Base-by-base conservation (phyloP, 2,797 vertebrate species). In the Hozukius guyotensis region DNA sequence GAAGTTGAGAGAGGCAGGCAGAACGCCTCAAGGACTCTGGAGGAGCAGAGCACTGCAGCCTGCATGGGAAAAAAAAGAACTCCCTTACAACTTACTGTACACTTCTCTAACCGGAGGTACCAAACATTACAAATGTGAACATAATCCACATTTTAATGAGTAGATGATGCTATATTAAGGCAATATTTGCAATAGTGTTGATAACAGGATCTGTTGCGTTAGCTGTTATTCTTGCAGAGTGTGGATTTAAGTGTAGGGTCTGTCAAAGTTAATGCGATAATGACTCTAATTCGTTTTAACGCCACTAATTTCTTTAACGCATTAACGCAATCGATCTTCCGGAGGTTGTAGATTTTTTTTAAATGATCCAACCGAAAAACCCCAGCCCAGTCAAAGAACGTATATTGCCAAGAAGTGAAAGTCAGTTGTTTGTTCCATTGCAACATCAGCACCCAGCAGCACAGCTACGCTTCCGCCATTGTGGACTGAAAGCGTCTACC, bases 1-100 rank as follows among this genome's bases (percentile, higher is more conserved):
- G 94, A 95, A 95, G 94, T 95, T 92, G 91, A 92, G 93, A 94
- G 92, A 93, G 90, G 92, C 90, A 93, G 88, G 92, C 92, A 93
- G 91, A 94, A 93, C 67, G 93, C 94, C 94, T 94, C 92, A 93
- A 95, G 94, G 94, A 93, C 93, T 94, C 89, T 88, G 89, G 87
- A 93, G 91, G 92, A 94, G 93, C 86, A 67, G 88, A 93, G 89
- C 89, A 71, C 71, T 85, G 87, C 89, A 91, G 93, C 90, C 88
- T 93, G 93, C 85, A 92, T 89, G 92, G 88, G 91, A 79, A 89
- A 82, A 82, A 81, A 31, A 86, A 77, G 84, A 84, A 86, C 77
- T 84, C 82, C 85, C 80, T 84, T 81, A 92, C 90, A 95, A 93
- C 89, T 87, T 90, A 94, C 89, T 91, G 92, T 94, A 93, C 92